A percentile compares a stretch with the other conserved stretches of the same genome.
These are phyloP conservation scores for Parnassius apollo DNA, from an alignment of 2,888 invertebrate genomes.

Conservation along the genomic window DNA sequence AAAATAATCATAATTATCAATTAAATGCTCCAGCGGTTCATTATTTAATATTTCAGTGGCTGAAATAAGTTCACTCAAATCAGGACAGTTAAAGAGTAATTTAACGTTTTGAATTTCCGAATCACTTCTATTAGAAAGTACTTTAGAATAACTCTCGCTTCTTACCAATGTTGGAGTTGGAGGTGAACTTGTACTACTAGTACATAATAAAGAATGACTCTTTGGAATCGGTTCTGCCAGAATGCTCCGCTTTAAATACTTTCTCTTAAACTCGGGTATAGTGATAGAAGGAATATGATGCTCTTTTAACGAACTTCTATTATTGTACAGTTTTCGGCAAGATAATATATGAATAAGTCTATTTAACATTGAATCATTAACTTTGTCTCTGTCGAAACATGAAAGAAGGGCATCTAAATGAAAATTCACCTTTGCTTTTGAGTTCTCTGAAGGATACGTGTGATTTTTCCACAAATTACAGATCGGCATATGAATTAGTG, in stretches of 20 bases:
- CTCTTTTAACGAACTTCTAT: constrained; percentile 65
- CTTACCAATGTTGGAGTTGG: constrained; percentile 54
- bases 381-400: constrained; percentile 63
- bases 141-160: constrained; percentile 43
- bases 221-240: constrained; percentile 60
- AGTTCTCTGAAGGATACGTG: constrained; percentile 43
- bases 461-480: constrained; percentile 57
- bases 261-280: constrained; percentile 63
- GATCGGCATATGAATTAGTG: constrained; percentile 58
- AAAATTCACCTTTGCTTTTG: constrained; percentile 64
- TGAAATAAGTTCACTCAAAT: constrained; percentile 68
- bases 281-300: constrained; percentile 45
- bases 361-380: constrained; percentile 61
- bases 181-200: constrained; percentile 37
- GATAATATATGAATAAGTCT: constrained; percentile 64
- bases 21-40: constrained; percentile 53
- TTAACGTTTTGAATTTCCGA: constrained; percentile 46
- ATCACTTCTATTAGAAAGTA: constrained; percentile 35
- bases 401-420: constrained; percentile 65
- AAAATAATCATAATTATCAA: constrained; percentile 67
- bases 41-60: constrained; percentile 63
- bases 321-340: constrained; percentile 65
- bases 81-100: constrained; percentile 66
- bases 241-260: constrained; percentile 63
- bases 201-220: constrained; percentile 38